Evolutionary conservation across 2,888 invertebrate genomes (phyloP), one percentile per base, ranked within the genome.

Genomic region (Crioceris asparagi): DNA sequence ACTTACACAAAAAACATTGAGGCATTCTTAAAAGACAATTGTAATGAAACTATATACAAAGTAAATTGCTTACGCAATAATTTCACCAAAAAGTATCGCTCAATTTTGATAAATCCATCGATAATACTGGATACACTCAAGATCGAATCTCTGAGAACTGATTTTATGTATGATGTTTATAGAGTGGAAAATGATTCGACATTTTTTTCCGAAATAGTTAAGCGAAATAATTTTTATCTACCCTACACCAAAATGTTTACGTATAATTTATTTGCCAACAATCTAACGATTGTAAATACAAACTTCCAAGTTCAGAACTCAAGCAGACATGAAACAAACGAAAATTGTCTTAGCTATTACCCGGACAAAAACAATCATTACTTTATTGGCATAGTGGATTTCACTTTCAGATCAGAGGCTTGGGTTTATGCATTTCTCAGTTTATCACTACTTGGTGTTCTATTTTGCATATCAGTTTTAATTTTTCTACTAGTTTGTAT

Each of bases 401-500:
- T 32, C 15, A 39, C 26, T 4, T 50, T 62, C 32, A 50, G 61
- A 36, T 46, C 55, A 3, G 69, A 63, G 44, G 61, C 64, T 2
- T 79, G 77, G 75, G 71, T 78, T 32, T 73, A 74, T 18, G 73
- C 75, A 10, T 71, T 75, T 35, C 57, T 78, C 41, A 77, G 82
- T 1, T 67, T 82, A 3, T 73, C 79, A n/a, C 70, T 73, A 17
- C 67, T 79, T 12, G 79, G 80, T 1, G 69, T 75, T 16, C 58
- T 80, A 2, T 72, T 79, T 29, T 77, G 77, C 47, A 51, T 79
- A 34, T 72, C 78, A 6, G 73, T 81, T 29, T 65, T 76, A 17
- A 68, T 74, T 32, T 83, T 82, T 52, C 70, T 83, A 32, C 62
- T 77, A 25, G 68, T 76, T 29, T 67, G 79, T 19, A 70, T 79